Base-by-base conservation (phyloP, 2,888 invertebrate species). In the Tetragnatha montana region DNA sequence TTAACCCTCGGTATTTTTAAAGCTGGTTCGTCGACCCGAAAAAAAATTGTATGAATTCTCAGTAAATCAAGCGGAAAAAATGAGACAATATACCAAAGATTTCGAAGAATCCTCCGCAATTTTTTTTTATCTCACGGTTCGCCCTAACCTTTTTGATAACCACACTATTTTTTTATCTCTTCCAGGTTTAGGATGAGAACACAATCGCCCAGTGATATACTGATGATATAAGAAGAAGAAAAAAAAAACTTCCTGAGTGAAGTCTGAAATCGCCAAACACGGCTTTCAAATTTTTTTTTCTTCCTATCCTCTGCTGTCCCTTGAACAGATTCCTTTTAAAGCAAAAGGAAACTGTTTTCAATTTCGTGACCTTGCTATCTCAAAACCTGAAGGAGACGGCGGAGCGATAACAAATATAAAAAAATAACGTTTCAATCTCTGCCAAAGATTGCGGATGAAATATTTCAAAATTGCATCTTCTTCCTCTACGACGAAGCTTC, bases 361-460 rank as follows among this genome's bases (percentile, higher is more conserved):
- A 86, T 86, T 86, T 86, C 73, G 71, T 86, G 80, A 86, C 86
- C 86, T 86, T 86, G 86, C 86, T 86, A 86, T 80, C 80, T 73
- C 35, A 68, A 86, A 51, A 51, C 68, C 69, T 69, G 50, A 50
- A 14, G 47, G 75, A 74, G 35, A 60, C 60, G 60, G 35, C 4
- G 60, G 60, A 60, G 35, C 17, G 60, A 17, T 60, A 60, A 17
- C 35, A 35, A 60, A 60, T 60, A 79, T 17, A 74, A 49, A 82
- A 73, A 86, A 47, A 70, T 80, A 79, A 74, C 50, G 71, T 49
- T 80, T 86, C 86, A 86, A 80, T 86, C 80, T 86, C 68, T 60
- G 74, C 51, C 86, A 86, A 80, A 80, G 74, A 86, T 86, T 86
- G 70, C 74, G 80, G 80, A 86, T 86, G 86, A 86, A 86, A 86